Percentiles rank a stretch among this genome's conserved stretches.
phyloP scores from a whole-genome alignment of 2,888 invertebrate genomes.

The Chirona hameri region DNA sequence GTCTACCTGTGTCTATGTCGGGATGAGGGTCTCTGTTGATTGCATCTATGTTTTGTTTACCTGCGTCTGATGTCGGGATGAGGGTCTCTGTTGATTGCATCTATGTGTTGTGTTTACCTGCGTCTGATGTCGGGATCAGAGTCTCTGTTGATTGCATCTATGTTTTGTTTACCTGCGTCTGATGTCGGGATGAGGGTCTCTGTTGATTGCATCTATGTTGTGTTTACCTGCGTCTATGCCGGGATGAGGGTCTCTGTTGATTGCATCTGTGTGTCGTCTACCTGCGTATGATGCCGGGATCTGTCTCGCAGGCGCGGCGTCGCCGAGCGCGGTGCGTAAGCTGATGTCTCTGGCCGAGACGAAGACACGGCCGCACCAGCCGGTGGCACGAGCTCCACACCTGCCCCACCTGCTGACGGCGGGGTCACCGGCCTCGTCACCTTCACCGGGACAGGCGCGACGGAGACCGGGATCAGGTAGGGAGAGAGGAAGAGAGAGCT shows the following conservation, averaged over 20 bases:
- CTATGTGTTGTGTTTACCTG: too few relatives aligned
- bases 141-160: too few relatives aligned
- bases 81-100: too few relatives aligned
- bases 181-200: background rate
- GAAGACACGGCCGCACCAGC: conserved; percentile 83
- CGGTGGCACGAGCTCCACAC: conserved; percentile 50
- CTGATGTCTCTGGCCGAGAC: conserved; percentile 72
- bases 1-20: background rate
- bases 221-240: background rate
- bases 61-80: background rate
- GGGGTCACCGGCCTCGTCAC: conserved; percentile 48
- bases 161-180: background rate
- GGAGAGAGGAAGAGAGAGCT: conserved; percentile 44
- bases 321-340: conserved; percentile 95
- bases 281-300: background rate
- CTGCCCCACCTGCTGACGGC: conserved; percentile 42
- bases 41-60: background rate
- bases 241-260: too few relatives aligned
- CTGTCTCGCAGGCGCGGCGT: conserved; percentile 69
- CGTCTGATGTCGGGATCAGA: background rate
- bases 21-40: too few relatives aligned
- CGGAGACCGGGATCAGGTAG: conserved; percentile 42
- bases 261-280: background rate
- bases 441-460: conserved; percentile 42
- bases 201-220: too few relatives aligned